phyloP scores from a whole-genome alignment of 2,888 invertebrate genomes.

The Oscheius sp. region DNA sequence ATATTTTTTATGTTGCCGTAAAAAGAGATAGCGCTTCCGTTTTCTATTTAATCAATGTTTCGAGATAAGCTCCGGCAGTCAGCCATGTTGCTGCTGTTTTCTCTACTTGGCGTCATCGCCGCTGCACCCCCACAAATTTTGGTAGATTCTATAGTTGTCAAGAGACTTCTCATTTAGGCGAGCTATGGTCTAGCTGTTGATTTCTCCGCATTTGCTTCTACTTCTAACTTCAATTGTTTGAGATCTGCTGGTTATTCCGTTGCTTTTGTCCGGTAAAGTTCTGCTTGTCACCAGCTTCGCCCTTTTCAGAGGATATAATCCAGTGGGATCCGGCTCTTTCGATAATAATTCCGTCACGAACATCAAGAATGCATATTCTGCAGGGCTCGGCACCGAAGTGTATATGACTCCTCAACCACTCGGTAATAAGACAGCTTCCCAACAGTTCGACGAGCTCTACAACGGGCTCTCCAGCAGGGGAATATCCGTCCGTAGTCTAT shows the following conservation, averaged over 20 bases:
- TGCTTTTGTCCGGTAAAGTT: slow-evolving; percentile 21
- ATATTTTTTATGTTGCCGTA: not conserved
- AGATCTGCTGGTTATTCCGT: slow-evolving; percentile 20
- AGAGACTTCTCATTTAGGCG: slow-evolving; percentile 1
- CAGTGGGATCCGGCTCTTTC: slow-evolving; percentile 47
- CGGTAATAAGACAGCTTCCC: slow-evolving; percentile 47
- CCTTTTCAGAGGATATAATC: slow-evolving; percentile 44
- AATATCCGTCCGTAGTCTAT: slow-evolving; percentile 51
- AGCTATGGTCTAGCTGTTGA: slow-evolving; percentile 16
- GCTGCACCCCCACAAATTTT: slow-evolving; percentile 13
- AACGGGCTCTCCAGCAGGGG: slow-evolving; percentile 49
- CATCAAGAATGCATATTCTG: slow-evolving; percentile 48
- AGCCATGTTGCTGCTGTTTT: slow-evolving; percentile 8
- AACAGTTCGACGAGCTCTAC: slow-evolving; percentile 58
- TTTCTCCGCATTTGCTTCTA: not conserved
- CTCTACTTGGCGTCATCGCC: slow-evolving; percentile 2
- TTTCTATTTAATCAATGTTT: not conserved
- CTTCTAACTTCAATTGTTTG: slow-evolving; percentile 16
- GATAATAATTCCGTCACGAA: slow-evolving; percentile 44
- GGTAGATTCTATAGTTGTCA: not conserved
- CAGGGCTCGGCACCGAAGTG: slow-evolving; percentile 52
- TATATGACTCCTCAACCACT: slow-evolving; percentile 58
- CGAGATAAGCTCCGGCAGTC: not conserved
- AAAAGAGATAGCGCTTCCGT: slow-evolving; percentile 19
- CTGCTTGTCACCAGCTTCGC: not conserved